Percentiles rank a stretch among this genome's conserved stretches.
Conservation (phyloP, 2,888 invertebrate species). For the Corbicula japonica region DNA sequence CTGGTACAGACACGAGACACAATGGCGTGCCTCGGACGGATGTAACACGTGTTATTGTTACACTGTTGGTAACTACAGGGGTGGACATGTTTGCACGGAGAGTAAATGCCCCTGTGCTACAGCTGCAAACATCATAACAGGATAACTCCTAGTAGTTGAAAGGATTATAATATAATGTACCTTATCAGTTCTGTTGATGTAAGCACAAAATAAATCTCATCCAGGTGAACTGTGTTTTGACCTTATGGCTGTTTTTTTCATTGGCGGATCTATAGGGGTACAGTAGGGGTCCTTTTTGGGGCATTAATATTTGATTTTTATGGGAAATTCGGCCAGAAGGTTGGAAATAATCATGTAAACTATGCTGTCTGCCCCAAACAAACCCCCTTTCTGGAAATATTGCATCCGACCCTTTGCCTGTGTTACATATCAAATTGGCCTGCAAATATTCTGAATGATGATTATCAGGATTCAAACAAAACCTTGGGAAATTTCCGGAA, state of each 20-base stretch:
- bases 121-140: neutral
- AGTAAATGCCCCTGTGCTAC: slow-evolving; percentile 41
- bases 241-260: neutral
- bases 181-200: neutral
- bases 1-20: slow-evolving; percentile 50
- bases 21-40: slow-evolving; percentile 60
- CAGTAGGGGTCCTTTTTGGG: no score
- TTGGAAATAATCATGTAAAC: no score
- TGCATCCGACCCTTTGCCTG: no score
- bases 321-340: no score
- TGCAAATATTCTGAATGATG: no score
- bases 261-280: no score
- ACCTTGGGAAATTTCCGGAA: no score
- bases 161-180: neutral
- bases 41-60: slow-evolving; percentile 70
- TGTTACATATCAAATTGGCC: no score
- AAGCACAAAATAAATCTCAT: neutral
- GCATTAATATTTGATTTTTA: no score
- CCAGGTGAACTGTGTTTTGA: neutral
- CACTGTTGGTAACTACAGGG: slow-evolving; percentile 64
- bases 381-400: no score
- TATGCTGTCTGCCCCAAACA: no score
- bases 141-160: neutral
- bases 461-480: no score
- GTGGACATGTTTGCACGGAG: slow-evolving; percentile 63